phyloP scores from a whole-genome alignment of 2,888 invertebrate species.

The Acanthopleura granulata region DNA sequence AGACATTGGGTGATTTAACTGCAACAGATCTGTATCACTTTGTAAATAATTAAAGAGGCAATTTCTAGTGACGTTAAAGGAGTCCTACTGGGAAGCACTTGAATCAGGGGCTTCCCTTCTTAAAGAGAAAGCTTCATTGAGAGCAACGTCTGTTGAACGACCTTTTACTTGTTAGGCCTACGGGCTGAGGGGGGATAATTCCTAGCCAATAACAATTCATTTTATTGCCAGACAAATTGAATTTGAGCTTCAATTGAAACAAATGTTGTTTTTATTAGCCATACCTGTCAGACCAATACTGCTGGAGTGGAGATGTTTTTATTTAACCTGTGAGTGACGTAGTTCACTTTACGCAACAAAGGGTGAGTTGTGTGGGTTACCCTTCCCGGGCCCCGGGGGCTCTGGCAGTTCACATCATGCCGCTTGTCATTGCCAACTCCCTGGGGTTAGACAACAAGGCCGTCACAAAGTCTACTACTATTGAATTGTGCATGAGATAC shows the following conservation, averaged over 20 bases:
- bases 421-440: neutral
- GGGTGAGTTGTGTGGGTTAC: neutral
- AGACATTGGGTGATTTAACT: too few relatives aligned
- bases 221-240: constrained; percentile 1
- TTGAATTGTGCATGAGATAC: neutral
- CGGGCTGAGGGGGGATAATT: neutral
- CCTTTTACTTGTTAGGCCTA: neutral
- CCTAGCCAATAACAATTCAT: neutral
- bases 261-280: neutral
- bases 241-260: neutral
- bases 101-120: too few relatives aligned
- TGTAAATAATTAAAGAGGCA: too few relatives aligned
- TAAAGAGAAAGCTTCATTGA: too few relatives aligned
- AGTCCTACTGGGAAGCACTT: too few relatives aligned
- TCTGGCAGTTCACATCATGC: neutral
- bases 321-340: too few relatives aligned
- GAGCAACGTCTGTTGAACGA: too few relatives aligned
- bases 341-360: neutral
- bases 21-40: too few relatives aligned
- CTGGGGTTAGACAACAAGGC: neutral
- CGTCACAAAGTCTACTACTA: constrained; percentile 9
- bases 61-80: too few relatives aligned
- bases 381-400: neutral
- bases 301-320: too few relatives aligned
- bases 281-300: neutral